Evolutionary conservation across 1,140 invertebrate genomes (phyloP).

Genomic region (Bombus superbus): DNA sequence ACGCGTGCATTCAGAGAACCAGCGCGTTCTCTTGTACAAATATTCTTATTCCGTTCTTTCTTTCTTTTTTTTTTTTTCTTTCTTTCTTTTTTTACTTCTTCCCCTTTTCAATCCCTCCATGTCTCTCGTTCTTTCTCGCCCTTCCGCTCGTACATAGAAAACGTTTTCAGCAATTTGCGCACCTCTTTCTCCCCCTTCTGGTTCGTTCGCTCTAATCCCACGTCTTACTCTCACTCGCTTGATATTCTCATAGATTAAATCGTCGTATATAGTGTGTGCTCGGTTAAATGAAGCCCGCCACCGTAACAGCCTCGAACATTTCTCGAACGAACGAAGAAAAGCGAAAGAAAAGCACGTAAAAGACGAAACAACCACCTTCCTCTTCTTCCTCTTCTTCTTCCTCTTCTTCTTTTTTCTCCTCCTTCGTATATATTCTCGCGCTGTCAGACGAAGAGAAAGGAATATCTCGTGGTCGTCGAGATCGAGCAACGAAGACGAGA

Average conservation of each 20-base stretch:
- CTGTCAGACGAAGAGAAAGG: not conserved
- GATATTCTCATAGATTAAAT: conserved; percentile 13
- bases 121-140: conserved; percentile 13
- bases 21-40: not conserved
- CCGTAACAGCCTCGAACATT: not conserved
- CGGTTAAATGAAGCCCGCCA: conserved; percentile 4
- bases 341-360: not conserved
- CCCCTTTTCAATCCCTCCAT: conserved; percentile 3
- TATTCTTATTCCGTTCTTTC: conserved; percentile 9
- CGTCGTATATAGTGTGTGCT: conserved; percentile 15
- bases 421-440: not conserved
- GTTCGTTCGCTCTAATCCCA: not conserved
- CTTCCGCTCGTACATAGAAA: not conserved
- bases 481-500: not conserved
- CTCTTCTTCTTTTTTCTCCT: not conserved
- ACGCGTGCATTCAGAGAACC: not conserved
- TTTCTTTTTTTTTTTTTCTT: conserved; percentile 10
- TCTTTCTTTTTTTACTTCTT: conserved; percentile 36
- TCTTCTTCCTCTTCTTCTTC: not conserved
- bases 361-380: not conserved
- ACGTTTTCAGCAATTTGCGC: not conserved
- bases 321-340: not conserved
- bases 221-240: not conserved
- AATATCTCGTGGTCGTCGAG: not conserved
- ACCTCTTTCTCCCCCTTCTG: not conserved